These are phyloP conservation scores for Eueremaeus valkanovi DNA, from an alignment of 2,888 invertebrate species.

Conservation along the genomic window DNA sequence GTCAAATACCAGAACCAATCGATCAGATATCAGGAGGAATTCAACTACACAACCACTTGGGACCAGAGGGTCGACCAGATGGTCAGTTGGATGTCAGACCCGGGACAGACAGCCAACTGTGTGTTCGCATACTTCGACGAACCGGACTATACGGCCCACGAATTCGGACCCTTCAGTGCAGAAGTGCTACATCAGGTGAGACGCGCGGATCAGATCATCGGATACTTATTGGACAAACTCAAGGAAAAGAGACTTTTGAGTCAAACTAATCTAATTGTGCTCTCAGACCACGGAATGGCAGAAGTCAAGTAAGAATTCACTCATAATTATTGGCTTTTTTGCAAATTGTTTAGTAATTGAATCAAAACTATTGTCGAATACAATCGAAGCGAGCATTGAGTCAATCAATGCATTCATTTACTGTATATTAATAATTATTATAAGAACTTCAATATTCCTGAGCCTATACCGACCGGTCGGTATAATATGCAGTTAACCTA, in stretches of 20 bases:
- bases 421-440: too few species aligned
- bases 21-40: conserved; percentile 49
- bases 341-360: neutral
- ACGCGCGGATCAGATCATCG: conserved; percentile 57
- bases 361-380: neutral
- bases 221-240: conserved; percentile 59
- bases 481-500: too few species aligned
- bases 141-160: conserved; percentile 64
- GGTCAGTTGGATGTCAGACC: conserved; percentile 61
- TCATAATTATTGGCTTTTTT: neutral
- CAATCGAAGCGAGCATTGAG: too few species aligned
- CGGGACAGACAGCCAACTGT: conserved; percentile 63
- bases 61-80: conserved; percentile 59
- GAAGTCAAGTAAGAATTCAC: conserved; percentile 53
- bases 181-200: conserved; percentile 49
- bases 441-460: too few species aligned
- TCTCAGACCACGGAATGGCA: conserved; percentile 71
- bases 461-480: too few species aligned
- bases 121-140: conserved; percentile 66
- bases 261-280: conserved; percentile 62
- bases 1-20: conserved; percentile 56
- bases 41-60: conserved; percentile 55
- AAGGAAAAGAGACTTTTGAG: conserved; percentile 56
- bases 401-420: too few species aligned
- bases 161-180: conserved; percentile 58